A percentile compares a stretch with the other conserved stretches of the same genome.
These are phyloP conservation scores for Syrrhaptes paradoxus DNA, from an alignment of 2,113 vertebrate species.

Conservation along the genomic window DNA sequence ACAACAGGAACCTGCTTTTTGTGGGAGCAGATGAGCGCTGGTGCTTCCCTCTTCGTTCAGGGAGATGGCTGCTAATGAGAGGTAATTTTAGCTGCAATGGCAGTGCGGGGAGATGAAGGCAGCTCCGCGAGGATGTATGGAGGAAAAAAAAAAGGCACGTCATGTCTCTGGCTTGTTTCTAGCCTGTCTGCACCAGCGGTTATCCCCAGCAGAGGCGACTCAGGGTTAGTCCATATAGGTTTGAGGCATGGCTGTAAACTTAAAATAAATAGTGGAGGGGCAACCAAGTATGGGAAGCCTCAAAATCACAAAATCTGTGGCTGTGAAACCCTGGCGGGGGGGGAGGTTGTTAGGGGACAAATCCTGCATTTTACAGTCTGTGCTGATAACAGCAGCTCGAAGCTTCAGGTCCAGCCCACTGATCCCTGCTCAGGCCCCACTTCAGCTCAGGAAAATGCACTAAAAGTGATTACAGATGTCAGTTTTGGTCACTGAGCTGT, in stretches of 20 bases:
- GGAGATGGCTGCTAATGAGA: background rate
- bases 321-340: background rate
- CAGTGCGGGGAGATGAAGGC: background rate
- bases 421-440: background rate
- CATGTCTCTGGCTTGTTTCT: background rate
- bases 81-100: background rate
- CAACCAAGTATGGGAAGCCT: background rate
- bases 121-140: background rate
- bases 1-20: background rate
- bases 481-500: background rate
- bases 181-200: accelerated
- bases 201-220: accelerated
- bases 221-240: background rate
- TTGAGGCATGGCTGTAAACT: background rate
- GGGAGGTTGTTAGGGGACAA: background rate
- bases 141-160: background rate
- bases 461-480: slow-evolving; percentile 5
- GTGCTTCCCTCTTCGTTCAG: background rate
- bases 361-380: background rate
- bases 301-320: background rate
- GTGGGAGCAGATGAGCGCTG: background rate
- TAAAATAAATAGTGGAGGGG: background rate
- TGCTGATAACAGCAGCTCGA: background rate
- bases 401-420: background rate
- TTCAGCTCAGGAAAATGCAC: background rate